phyloP scores from a whole-genome alignment of 2,797 vertebrate genomes.

The Poecilia wingei region DNA sequence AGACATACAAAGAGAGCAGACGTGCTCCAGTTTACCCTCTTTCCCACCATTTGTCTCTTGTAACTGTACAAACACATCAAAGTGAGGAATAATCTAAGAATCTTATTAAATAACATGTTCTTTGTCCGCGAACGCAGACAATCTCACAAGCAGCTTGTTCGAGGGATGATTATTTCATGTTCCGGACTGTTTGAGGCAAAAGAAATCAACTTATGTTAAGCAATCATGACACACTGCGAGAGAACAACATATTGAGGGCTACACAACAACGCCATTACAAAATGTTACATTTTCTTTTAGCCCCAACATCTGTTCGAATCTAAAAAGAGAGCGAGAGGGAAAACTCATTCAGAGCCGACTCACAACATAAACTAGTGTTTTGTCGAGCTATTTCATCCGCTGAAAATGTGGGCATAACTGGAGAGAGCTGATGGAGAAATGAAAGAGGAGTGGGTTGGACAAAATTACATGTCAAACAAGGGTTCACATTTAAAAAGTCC shows the following conservation, averaged over 20 bases:
- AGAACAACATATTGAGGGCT: slow-evolving; percentile 55
- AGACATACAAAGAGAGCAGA: slow-evolving; percentile 70
- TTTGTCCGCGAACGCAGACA: slow-evolving; percentile 63
- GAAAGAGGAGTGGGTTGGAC: slow-evolving; percentile 85
- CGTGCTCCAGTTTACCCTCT: slow-evolving; percentile 48
- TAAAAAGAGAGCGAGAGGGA: slow-evolving; percentile 27
- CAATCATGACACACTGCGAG: slow-evolving; percentile 69
- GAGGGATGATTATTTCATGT: slow-evolving; percentile 75
- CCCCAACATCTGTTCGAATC: slow-evolving; percentile 70
- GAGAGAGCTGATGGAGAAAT: slow-evolving; percentile 79
- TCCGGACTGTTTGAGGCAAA: slow-evolving; percentile 43
- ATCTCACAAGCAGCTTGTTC: slow-evolving; percentile 68
- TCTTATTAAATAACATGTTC: slow-evolving; percentile 75
- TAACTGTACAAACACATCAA: slow-evolving; percentile 63
- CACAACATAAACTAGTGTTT: slow-evolving; percentile 77
- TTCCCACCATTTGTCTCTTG: slow-evolving; percentile 54
- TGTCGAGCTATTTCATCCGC: slow-evolving; percentile 79
- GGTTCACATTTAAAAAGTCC: slow-evolving; percentile 86
- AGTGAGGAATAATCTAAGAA: slow-evolving; percentile 66
- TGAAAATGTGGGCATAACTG: slow-evolving; percentile 77
- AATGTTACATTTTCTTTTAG: slow-evolving; percentile 66
- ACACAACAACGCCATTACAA: slow-evolving; percentile 40
- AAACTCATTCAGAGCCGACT: slow-evolving; percentile 58
- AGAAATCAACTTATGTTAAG: slow-evolving; percentile 66
- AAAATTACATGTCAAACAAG: slow-evolving; percentile 87